A percentile compares a stretch with the other conserved stretches of the same genome.
Evolutionary conservation across 1,140 invertebrate genomes (phyloP).

Genomic region (Drosophila nikananu): DNA sequence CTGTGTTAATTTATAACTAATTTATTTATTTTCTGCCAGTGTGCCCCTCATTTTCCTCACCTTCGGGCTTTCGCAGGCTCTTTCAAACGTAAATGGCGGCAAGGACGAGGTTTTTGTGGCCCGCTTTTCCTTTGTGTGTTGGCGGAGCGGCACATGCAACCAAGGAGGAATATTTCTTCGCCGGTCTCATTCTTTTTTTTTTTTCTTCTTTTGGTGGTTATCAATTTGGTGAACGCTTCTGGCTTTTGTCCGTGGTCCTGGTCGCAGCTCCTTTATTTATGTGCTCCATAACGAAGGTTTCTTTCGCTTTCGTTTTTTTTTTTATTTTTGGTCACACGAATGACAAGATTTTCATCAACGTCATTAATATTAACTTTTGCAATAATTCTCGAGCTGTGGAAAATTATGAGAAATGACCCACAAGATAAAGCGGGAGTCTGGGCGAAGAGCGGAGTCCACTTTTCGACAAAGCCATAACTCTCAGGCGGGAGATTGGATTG

Average conservation of each 20-base stretch:
- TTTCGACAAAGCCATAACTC: conserved; percentile 76
- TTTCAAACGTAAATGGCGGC: conserved; percentile 80
- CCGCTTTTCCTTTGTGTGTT: conserved; percentile 48
- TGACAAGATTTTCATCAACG: conserved; percentile 85
- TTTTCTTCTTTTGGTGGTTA: conserved; percentile 74
- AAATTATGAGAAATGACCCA: conserved; percentile 84
- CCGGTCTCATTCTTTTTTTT: conserved; percentile 51
- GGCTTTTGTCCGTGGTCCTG: conserved; percentile 62
- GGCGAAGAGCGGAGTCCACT: conserved; percentile 52
- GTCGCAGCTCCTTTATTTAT: conserved; percentile 69
- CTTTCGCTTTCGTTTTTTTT: conserved; percentile 31
- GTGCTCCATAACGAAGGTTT: conserved; percentile 61
- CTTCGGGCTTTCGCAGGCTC: conserved; percentile 59
- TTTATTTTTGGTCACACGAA: conserved; percentile 67
- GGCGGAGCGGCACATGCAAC: conserved; percentile 47
- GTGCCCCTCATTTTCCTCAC: conserved; percentile 38
- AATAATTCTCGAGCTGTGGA: conserved; percentile 78
- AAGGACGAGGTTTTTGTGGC: conserved; percentile 56
- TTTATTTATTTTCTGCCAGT: conserved; percentile 13
- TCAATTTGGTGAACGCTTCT: conserved; percentile 74
- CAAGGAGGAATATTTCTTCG: conserved; percentile 41
- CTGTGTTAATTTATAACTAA: too few species aligned
- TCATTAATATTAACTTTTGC: conserved; percentile 85
- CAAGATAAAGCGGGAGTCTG: conserved; percentile 60
- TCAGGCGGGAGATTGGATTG: conserved; percentile 47